Evolutionary conservation across 1,140 invertebrate species (phyloP), one percentile per base, ranked within the genome.

Genomic region (Limonius californicus): DNA sequence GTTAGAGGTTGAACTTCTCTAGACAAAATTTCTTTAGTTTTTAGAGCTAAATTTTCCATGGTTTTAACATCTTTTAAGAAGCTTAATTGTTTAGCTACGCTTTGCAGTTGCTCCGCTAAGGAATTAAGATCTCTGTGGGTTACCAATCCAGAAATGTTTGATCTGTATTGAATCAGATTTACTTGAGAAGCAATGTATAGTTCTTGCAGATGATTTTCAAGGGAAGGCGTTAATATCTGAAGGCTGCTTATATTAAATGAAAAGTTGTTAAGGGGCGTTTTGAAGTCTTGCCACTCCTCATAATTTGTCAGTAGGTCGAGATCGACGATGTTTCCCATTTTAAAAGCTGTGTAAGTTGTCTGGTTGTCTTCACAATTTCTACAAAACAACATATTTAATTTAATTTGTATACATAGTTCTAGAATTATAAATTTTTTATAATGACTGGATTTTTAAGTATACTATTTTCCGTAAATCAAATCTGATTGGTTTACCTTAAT

Each of bases 31-130:
- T 84, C 83, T 67, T 86, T 81, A 56, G 87, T 86, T 62, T 83
- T 80, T 47, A 81, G 77, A 0, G 83, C 83, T 65, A 86, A 79
- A 18, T 83, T 85, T 68, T 89, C 87, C 66, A 92, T 76, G 73
- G 84, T 75, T 65, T 84, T 78, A 2, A 86, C 83, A 9, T 83
- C 87, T 39, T 82, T 82, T 21, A 85, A 75, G 70, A 91, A 88
- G 1, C 72, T 81, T 68, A 91, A 80, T 78, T 90, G 87, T 23
- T 85, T 82, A 1, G 86, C 85, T 21, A 91, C 83, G 63, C 85
- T 86, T 61, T 89, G 84, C 59, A 91, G 76, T 73, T 91, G 89
- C 71, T 90, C 86, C 12, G 87, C 83, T 54, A 91, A 81, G 1
- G 87, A 85, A 42, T 81, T 83, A 42, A 91, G 73, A 74, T 91